Conservation (phyloP, 2,797 vertebrate genomes). For the Sternotherus odoratus region DNA sequence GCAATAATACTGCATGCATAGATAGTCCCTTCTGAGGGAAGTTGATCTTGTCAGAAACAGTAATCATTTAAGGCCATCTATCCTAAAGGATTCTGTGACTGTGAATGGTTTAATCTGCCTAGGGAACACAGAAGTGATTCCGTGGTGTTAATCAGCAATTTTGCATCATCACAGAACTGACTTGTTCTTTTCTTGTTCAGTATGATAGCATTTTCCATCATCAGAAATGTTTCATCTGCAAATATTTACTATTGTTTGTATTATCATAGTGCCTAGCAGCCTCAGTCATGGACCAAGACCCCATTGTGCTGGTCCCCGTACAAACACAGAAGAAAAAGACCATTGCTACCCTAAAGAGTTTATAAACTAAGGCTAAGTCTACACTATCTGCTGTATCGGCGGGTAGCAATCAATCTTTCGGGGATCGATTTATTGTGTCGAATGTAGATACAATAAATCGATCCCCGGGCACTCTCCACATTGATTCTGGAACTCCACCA, state of each 20-base stretch:
- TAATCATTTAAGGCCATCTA: slow-evolving; percentile 25
- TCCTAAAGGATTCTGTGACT: slow-evolving; percentile 31
- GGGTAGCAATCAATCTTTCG: no score
- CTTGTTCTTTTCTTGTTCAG: slow-evolving; percentile 69
- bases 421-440: no score
- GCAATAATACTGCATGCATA: background rate
- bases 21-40: slow-evolving; percentile 31
- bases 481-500: no score
- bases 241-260: background rate
- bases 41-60: slow-evolving; percentile 41
- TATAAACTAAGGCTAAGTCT: background rate
- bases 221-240: background rate
- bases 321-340: background rate
- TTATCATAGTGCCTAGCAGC: background rate
- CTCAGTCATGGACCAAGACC: background rate
- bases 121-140: slow-evolving; percentile 59
- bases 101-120: slow-evolving; percentile 71
- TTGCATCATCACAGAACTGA: slow-evolving; percentile 56
- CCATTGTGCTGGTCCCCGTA: background rate
- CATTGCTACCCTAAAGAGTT: background rate
- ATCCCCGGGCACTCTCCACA: no score
- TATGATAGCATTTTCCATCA: slow-evolving; percentile 53
- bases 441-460: no score
- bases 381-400: no score
- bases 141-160: slow-evolving; percentile 38